Evolutionary conservation across 1,140 invertebrate species (phyloP).

Genomic region (Drosophila parvula): DNA sequence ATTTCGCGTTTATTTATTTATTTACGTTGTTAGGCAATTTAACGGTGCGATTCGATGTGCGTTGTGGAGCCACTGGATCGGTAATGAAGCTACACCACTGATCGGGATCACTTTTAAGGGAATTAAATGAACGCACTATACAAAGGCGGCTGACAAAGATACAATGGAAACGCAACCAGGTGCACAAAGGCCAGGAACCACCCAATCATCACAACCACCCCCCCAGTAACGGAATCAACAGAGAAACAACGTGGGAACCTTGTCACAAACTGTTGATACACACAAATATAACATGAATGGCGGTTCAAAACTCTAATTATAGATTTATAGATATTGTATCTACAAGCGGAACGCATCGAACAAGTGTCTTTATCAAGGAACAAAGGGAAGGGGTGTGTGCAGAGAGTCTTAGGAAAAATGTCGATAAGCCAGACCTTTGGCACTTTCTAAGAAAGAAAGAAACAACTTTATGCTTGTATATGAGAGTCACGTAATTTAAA

Average conservation of each 20-base stretch:
- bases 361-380: conserved; percentile 60
- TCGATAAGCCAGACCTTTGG: conserved; percentile 40
- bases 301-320: conserved; percentile 58
- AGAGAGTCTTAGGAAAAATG: conserved; percentile 5
- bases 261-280: conserved; percentile 29
- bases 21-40: conserved; percentile 12
- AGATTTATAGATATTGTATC: conserved; percentile 76
- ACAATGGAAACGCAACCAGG: conserved; percentile 34
- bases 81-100: conserved; percentile 53
- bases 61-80: conserved; percentile 41
- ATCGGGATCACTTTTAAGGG: conserved; percentile 52
- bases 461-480: conserved; percentile 16
- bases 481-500: conserved; percentile 67
- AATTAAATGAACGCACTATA: conserved; percentile 19
- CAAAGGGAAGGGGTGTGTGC: conserved; percentile 23
- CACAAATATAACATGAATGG: conserved; percentile 5
- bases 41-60: conserved; percentile 21
- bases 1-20: conserved; percentile 22
- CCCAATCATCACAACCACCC: conserved; percentile 16
- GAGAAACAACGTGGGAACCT: conserved; percentile 33
- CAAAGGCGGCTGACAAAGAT: conserved; percentile 44
- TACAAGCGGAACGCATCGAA: conserved; percentile 44
- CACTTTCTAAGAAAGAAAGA: conserved; percentile 51
- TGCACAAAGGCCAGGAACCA: conserved; percentile 57
- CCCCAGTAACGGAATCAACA: conserved; percentile 13